phyloP scores from a whole-genome alignment of 1,140 invertebrate genomes.

The Drosophila equinoxialis region DNA sequence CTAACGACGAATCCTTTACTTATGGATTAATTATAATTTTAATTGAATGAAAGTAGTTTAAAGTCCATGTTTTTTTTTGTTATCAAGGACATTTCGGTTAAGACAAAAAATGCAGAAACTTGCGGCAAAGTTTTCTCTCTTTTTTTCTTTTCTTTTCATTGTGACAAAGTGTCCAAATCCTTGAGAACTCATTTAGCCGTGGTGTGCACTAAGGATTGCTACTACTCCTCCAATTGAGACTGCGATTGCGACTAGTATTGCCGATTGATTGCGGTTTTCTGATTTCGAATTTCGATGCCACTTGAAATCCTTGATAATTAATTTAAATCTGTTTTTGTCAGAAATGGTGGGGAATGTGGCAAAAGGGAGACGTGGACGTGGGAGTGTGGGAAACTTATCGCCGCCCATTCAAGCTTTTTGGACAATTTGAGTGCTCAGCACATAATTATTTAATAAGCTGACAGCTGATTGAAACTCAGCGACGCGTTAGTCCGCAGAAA shows the following conservation, averaged over 20 bases:
- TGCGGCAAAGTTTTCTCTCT: not conserved
- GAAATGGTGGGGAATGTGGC: not conserved
- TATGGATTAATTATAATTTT: not conserved
- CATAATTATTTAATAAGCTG: constrained; percentile 79
- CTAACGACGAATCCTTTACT: no score
- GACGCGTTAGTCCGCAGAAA: constrained; percentile 30
- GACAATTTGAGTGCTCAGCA: constrained; percentile 43
- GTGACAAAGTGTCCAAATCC: not conserved
- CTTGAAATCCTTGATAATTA: constrained; percentile 15
- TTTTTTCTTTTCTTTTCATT: not conserved
- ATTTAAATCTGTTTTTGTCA: constrained; percentile 10
- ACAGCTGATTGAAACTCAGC: constrained; percentile 73
- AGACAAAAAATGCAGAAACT: not conserved
- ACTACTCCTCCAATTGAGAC: no score
- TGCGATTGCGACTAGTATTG: not conserved
- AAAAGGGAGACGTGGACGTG: not conserved
- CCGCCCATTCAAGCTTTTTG: constrained; percentile 21
- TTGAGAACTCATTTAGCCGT: not conserved
- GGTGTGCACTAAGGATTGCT: not conserved
- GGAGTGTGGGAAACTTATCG: not conserved
- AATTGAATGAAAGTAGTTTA: not conserved
- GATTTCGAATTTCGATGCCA: constrained; percentile 9
- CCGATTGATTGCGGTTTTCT: constrained; percentile 2
- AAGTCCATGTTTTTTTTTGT: not conserved
- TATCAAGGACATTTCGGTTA: not conserved